Evolutionary conservation across 2,113 vertebrate genomes (phyloP).

Genomic region (Sander lucioperca): DNA sequence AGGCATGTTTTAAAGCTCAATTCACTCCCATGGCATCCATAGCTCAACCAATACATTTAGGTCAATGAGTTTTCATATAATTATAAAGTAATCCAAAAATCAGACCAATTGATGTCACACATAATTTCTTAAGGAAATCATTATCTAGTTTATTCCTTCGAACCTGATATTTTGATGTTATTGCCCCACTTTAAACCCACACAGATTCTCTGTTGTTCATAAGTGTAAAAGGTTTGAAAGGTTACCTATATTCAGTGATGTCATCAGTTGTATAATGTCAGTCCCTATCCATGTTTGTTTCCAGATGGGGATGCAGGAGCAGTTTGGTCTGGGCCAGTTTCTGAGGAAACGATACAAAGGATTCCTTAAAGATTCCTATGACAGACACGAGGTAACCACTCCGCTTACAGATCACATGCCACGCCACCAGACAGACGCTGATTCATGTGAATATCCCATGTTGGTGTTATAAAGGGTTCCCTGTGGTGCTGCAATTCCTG

Average conservation of each 20-base stretch:
- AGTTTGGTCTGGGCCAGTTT: conserved; percentile 90
- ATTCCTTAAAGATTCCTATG: conserved; percentile 89
- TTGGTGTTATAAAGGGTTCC: conserved; percentile 14
- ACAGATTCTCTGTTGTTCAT: neutral
- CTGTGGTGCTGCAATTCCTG: conserved; percentile 20
- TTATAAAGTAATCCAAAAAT: too few species aligned
- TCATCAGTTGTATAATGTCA: neutral
- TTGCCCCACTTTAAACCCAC: too few species aligned
- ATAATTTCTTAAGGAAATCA: too few species aligned
- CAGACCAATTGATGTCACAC: too few species aligned
- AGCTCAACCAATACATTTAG: too few species aligned
- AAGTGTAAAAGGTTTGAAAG: neutral
- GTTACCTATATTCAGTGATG: too few species aligned
- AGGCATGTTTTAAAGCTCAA: too few species aligned
- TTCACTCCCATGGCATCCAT: too few species aligned
- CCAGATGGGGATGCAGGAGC: conserved; percentile 94
- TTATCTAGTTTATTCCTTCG: too few species aligned
- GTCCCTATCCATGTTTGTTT: conserved; percentile 14
- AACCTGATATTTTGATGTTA: too few species aligned
- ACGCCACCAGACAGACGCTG: neutral
- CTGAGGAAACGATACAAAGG: conserved; percentile 88
- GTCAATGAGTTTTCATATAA: too few species aligned
- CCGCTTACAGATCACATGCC: neutral
- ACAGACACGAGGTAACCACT: conserved; percentile 87
- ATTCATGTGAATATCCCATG: neutral